A percentile compares a stretch with the other conserved stretches of the same genome.
Conservation (phyloP, 2,113 vertebrate genomes). For the Anarrhichthys ocellatus region DNA sequence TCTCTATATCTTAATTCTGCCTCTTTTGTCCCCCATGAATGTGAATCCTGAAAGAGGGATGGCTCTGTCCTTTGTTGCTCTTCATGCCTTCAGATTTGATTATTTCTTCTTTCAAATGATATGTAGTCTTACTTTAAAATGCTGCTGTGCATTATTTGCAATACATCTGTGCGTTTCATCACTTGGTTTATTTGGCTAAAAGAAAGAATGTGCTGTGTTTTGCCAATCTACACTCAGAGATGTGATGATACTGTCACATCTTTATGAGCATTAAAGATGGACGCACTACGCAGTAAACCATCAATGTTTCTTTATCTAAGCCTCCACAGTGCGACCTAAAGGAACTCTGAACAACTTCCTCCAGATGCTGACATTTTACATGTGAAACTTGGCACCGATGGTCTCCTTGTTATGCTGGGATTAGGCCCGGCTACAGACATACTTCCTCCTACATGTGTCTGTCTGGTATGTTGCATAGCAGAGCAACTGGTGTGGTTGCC, state of each 20-base stretch:
- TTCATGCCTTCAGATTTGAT: background rate
- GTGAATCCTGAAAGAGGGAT: background rate
- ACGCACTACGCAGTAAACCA: constrained; percentile 28
- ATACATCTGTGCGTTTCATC: background rate
- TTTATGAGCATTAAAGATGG: constrained; percentile 58
- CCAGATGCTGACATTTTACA: constrained; percentile 56
- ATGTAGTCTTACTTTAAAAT: background rate
- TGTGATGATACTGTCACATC: constrained; percentile 47
- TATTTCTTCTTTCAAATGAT: background rate
- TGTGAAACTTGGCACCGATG: constrained; percentile 61
- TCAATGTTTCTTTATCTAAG: constrained; percentile 53
- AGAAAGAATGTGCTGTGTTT: background rate
- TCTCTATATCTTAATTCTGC: background rate
- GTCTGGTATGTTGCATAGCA: constrained; percentile 81
- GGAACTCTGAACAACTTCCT: constrained; percentile 41
- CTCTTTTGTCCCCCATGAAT: background rate
- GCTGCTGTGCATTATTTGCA: background rate
- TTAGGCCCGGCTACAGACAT: constrained; percentile 70
- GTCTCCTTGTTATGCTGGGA: constrained; percentile 68
- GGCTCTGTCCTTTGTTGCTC: too few species aligned
- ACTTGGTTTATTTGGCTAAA: background rate
- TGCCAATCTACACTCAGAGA: constrained; percentile 12
- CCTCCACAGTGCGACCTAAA: constrained; percentile 51
- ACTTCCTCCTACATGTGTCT: constrained; percentile 81
- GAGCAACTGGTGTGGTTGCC: constrained; percentile 77